These are phyloP conservation scores for Oncorhynchus nerka DNA, from an alignment of 2,113 vertebrate genomes.

Conservation along the genomic window DNA sequence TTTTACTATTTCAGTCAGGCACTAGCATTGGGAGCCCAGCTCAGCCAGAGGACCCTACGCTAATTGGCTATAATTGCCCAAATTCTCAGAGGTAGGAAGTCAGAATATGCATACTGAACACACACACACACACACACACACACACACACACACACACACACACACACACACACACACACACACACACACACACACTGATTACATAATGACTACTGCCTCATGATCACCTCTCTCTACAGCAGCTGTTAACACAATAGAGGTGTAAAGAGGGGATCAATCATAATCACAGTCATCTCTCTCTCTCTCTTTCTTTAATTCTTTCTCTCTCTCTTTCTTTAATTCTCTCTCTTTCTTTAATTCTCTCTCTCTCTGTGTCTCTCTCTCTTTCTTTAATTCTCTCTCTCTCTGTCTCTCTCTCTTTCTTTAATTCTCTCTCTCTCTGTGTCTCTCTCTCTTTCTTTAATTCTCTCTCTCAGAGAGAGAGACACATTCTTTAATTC, in stretches of 20 bases:
- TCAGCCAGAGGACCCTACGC: neutral
- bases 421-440: no score
- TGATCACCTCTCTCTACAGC: slow-evolving; percentile 18
- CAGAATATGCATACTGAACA: slow-evolving; percentile 15
- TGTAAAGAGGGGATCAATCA: slow-evolving; percentile 12
- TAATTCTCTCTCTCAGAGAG: no score
- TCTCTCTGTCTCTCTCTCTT: neutral
- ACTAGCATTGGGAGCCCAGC: neutral
- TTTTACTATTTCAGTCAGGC: slow-evolving; percentile 1
- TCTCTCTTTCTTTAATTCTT: no score
- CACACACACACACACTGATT: neutral
- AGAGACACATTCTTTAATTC: no score
- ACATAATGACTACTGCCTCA: slow-evolving; percentile 26
- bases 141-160: neutral
- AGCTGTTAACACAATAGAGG: slow-evolving; percentile 25
- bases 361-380: no score
- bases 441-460: no score
- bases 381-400: neutral
- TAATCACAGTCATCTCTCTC: neutral
- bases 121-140: neutral
- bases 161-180: neutral
- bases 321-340: no score
- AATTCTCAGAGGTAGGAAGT: slow-evolving; percentile 30
- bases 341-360: no score
- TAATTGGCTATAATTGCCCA: slow-evolving; percentile 36